phyloP scores from a whole-genome alignment of 2,113 vertebrate genomes.

The Hippocampus zosterae region DNA sequence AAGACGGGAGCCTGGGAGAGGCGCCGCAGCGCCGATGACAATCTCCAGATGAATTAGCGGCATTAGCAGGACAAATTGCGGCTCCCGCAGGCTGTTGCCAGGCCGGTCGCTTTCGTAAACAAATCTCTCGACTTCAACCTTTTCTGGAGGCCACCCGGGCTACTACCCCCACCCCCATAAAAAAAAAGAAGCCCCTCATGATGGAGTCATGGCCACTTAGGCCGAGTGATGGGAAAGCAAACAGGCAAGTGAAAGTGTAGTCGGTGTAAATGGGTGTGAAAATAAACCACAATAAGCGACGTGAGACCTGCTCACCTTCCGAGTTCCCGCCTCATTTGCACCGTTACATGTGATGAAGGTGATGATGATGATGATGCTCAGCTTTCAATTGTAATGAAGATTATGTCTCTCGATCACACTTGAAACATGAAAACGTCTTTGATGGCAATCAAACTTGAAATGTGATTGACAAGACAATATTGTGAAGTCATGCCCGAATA shows the following conservation, averaged over 20 bases:
- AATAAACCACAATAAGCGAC: slow-evolving; percentile 6
- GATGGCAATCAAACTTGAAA: neutral
- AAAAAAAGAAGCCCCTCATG: neutral
- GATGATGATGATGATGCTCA: neutral
- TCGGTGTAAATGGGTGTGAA: slow-evolving; percentile 3
- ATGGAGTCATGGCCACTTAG: slow-evolving; percentile 8
- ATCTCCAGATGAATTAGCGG: slow-evolving; percentile 6
- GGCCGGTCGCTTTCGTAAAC: slow-evolving; percentile 2
- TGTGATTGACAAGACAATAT: too few relatives aligned
- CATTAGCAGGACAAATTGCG: slow-evolving; percentile 9
- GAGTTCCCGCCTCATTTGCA: neutral
- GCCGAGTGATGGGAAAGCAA: slow-evolving; percentile 12
- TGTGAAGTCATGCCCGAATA: too few relatives aligned
- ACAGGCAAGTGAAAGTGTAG: slow-evolving; percentile 4
- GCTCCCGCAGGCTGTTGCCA: neutral
- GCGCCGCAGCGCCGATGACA: neutral
- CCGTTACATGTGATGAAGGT: neutral
- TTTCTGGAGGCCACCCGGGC: slow-evolving; percentile 2
- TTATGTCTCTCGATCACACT: neutral
- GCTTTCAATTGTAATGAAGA: neutral
- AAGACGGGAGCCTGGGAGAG: neutral
- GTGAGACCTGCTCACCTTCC: neutral
- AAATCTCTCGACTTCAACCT: neutral
- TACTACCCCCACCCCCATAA: neutral
- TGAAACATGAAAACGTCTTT: neutral